phyloP scores from a whole-genome alignment of 2,797 vertebrate genomes.

The Lagorchestes hirsutus region DNA sequence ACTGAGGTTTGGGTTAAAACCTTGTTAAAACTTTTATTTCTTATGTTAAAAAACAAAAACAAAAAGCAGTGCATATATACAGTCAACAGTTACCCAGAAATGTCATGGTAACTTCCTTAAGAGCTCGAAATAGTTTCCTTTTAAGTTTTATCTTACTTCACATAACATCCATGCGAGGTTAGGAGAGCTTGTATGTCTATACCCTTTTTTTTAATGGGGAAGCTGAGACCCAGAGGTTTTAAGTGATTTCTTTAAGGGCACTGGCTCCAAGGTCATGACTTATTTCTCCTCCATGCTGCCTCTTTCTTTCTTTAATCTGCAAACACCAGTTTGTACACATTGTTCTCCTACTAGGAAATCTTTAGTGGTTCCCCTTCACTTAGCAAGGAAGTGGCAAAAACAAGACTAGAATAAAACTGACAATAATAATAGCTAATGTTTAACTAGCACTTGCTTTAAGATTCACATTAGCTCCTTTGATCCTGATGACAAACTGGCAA shows the following conservation, averaged over 20 bases:
- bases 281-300: background rate
- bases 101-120: conserved; percentile 12
- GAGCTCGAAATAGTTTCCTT: conserved; percentile 19
- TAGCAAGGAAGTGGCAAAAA: background rate
- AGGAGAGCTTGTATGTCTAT: background rate
- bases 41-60: background rate
- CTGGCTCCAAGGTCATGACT: background rate
- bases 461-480: background rate
- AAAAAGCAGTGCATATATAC: background rate
- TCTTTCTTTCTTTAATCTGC: background rate
- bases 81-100: background rate
- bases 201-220: conserved; percentile 3
- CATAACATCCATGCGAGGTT: background rate
- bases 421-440: background rate
- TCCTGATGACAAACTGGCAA: background rate
- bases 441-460: background rate
- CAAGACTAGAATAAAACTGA: background rate
- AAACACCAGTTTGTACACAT: background rate
- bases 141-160: background rate
- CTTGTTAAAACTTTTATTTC: conserved; percentile 25
- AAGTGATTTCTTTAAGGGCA: conserved; percentile 40
- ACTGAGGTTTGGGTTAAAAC: conserved; percentile 9
- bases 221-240: background rate
- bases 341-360: background rate
- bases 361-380: background rate